phyloP scores from a whole-genome alignment of 2,113 vertebrate species.

The Salminus brasiliensis region DNA sequence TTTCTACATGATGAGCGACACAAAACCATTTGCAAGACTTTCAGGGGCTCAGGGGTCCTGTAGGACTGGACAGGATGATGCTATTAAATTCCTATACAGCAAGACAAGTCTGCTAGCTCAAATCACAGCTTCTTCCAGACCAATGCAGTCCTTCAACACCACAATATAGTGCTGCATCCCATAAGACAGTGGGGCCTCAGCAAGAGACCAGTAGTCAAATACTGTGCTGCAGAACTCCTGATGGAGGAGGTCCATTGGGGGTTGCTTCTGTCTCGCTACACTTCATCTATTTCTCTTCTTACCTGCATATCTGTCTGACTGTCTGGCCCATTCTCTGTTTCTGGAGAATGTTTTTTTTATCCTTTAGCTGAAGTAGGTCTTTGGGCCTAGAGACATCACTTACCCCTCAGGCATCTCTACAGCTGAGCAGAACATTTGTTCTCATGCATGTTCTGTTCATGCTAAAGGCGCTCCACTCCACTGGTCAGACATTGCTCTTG shows the following conservation, averaged over 20 bases:
- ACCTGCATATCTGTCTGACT: background rate
- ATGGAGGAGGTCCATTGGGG: background rate
- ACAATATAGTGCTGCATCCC: conserved; percentile 35
- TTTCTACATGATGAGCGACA: conserved; percentile 24
- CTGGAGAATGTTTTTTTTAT: background rate
- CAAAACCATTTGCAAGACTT: conserved; percentile 14
- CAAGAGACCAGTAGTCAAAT: conserved; percentile 23
- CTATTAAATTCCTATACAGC: conserved; percentile 23
- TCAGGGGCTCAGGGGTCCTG: background rate
- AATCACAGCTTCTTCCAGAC: conserved; percentile 31
- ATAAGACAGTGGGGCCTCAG: conserved; percentile 23
- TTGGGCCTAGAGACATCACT: background rate
- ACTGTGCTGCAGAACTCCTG: background rate
- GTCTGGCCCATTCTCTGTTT: background rate
- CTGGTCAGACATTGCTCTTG: background rate
- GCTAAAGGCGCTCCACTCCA: background rate
- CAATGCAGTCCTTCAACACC: conserved; percentile 25
- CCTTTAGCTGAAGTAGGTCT: background rate
- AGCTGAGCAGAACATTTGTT: background rate
- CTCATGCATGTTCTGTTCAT: background rate
- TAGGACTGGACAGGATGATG: conserved; percentile 17
- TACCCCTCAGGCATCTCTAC: background rate
- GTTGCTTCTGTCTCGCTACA: background rate
- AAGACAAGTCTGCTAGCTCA: conserved; percentile 36
- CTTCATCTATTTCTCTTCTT: conserved; percentile 8